Percentiles rank a stretch among this genome's conserved stretches.
phyloP scores from a whole-genome alignment of 2,113 vertebrate species.

The Toxotes chatareus region DNA sequence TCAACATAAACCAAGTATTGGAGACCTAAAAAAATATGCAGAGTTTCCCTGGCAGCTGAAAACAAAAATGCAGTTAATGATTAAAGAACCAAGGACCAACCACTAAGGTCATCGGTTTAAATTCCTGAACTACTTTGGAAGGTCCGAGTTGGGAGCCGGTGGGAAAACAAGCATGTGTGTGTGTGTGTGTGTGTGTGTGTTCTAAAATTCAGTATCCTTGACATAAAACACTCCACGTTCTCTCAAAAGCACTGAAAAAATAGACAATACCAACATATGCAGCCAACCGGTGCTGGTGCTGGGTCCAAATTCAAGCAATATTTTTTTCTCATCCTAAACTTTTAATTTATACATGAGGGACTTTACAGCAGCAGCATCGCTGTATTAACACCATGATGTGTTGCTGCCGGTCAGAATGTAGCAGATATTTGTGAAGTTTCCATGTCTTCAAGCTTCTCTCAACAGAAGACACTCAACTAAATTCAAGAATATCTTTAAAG shows the following conservation, averaged over 20 bases:
- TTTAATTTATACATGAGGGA: background rate
- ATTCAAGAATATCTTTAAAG: background rate
- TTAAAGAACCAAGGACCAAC: constrained; percentile 56
- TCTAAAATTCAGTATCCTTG: background rate
- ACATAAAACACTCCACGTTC: background rate
- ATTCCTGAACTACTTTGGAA: constrained; percentile 57
- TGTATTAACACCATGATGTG: background rate
- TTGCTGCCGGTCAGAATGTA: constrained; percentile 54
- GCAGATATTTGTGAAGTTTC: constrained; percentile 60
- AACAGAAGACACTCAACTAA: background rate
- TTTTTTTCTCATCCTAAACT: background rate
- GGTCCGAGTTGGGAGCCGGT: constrained; percentile 19
- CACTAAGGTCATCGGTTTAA: constrained; percentile 49
- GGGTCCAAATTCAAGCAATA: background rate
- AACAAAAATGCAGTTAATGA: constrained; percentile 58
- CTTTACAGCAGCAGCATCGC: no score
- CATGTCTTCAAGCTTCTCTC: constrained; percentile 37
- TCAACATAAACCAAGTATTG: constrained; percentile 4
- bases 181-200: constrained; percentile 15
- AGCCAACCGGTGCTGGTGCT: background rate
- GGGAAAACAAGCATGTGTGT: constrained; percentile 28
- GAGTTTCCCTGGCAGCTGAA: constrained; percentile 8
- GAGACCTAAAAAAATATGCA: background rate
- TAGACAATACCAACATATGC: background rate
- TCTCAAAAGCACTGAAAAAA: background rate